Evolutionary conservation across 1,140 invertebrate species (phyloP).

Genomic region (Zelostemma sp.): DNA sequence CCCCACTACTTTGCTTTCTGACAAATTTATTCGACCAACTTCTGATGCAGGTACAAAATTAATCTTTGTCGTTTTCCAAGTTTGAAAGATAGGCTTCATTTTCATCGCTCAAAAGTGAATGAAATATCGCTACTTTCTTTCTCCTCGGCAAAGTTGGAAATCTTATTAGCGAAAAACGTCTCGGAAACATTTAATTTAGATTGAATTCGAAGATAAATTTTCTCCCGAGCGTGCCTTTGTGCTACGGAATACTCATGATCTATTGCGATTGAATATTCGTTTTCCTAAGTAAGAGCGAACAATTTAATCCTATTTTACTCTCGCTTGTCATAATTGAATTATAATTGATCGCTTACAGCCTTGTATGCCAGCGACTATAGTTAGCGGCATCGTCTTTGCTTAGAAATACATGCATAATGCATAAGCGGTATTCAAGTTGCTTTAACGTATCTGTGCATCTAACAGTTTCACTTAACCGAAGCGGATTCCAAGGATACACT

Average conservation of each 20-base stretch:
- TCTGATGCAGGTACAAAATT: slow-evolving; percentile 41
- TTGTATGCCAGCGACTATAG: slow-evolving; percentile 1
- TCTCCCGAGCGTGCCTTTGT: too few relatives aligned
- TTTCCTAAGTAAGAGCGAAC: slow-evolving; percentile 1
- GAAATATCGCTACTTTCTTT: too few relatives aligned
- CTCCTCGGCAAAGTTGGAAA: too few relatives aligned
- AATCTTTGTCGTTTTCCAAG: slow-evolving; percentile 20
- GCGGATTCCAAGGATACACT: slow-evolving; percentile 4
- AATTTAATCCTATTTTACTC: not conserved
- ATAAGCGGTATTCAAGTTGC: not conserved
- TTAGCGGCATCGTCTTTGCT: slow-evolving; percentile 11
- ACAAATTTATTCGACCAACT: slow-evolving; percentile 43
- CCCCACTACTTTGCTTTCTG: slow-evolving; percentile 24
- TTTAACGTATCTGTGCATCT: slow-evolving; percentile 2
- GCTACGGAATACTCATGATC: too few relatives aligned
- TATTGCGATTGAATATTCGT: not conserved
- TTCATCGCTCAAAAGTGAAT: slow-evolving; percentile 20
- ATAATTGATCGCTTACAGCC: slow-evolving; percentile 3
- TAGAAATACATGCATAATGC: slow-evolving; percentile 14
- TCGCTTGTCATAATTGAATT: slow-evolving; percentile 5
- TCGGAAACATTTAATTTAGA: too few relatives aligned
- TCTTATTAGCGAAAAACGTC: too few relatives aligned
- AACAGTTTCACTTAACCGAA: slow-evolving; percentile 10
- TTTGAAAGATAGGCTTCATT: slow-evolving; percentile 41
- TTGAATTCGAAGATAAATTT: too few relatives aligned